A percentile compares a stretch with the other conserved stretches of the same genome.
phyloP scores from a whole-genome alignment of 2,113 vertebrate species.

The Pomatostomus ruficeps region DNA sequence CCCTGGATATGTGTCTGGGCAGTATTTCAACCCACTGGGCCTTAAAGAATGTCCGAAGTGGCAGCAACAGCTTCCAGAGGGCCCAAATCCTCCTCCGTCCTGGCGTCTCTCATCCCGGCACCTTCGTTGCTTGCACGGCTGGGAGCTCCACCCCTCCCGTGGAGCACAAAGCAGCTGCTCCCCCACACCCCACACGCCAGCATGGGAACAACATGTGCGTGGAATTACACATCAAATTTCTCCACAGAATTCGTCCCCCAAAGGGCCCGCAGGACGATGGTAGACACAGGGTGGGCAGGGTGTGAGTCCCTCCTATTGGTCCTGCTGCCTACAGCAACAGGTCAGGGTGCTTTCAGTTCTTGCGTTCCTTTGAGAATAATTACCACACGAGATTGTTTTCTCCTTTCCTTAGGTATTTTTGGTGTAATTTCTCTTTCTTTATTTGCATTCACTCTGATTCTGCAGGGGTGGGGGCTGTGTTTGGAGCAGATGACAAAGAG shows the following conservation, averaged over 20 bases:
- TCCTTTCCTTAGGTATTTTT: constrained; percentile 18
- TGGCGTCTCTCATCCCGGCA: fast-evolving
- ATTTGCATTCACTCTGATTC: constrained; percentile 11
- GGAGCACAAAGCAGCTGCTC: fast-evolving
- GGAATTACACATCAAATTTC: fast-evolving
- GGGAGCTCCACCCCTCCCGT: fast-evolving
- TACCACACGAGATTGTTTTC: neutral
- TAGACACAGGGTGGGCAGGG: neutral
- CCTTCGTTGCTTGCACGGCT: fast-evolving
- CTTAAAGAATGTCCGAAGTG: fast-evolving
- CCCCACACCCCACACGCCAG: fast-evolving
- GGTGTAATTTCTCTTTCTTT: neutral
- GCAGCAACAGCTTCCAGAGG: neutral
- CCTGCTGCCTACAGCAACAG: neutral
- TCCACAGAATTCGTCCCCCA: fast-evolving
- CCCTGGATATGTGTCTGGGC: neutral
- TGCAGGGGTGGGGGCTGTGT: neutral
- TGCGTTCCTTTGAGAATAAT: neutral
- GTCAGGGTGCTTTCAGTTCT: neutral
- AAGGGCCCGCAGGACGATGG: fast-evolving
- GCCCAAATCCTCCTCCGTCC: neutral
- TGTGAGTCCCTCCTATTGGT: fast-evolving
- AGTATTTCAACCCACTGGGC: neutral
- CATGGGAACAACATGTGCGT: fast-evolving
- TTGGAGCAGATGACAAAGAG: neutral